A percentile compares a stretch with the other conserved stretches of the same genome.
phyloP scores from a whole-genome alignment of 2,888 invertebrate species.

The Branchipolynoe longqiensis region DNA sequence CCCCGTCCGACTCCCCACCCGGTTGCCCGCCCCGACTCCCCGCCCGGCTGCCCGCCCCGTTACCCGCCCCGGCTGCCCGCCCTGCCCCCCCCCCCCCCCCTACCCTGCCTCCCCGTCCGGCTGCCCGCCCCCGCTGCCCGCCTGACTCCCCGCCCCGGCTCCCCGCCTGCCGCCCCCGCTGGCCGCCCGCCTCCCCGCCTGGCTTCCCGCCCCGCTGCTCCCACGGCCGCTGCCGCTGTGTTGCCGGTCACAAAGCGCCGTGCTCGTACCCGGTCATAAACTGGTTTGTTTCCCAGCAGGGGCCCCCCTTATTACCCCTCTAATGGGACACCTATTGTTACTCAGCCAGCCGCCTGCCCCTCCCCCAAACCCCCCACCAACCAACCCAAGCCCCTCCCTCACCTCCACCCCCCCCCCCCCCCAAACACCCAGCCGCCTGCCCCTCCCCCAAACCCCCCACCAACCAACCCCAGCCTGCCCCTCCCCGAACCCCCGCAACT shows the following conservation, averaged over 20 bases:
- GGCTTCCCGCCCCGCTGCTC: neutral
- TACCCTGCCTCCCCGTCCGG: neutral
- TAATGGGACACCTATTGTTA: constrained; percentile 17
- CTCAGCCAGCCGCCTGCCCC: too few relatives aligned
- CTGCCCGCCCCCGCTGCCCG: neutral
- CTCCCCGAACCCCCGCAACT: too few relatives aligned
- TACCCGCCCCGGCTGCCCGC: neutral
- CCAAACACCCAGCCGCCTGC: neutral
- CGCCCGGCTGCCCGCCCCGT: neutral
- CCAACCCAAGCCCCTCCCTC: too few relatives aligned
- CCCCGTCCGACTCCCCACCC: neutral
- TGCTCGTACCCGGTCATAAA: constrained; percentile 23
- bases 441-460: neutral
- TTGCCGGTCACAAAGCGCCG: neutral
- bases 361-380: neutral
- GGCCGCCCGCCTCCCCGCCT: neutral
- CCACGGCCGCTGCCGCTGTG: neutral
- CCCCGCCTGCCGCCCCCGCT: neutral
- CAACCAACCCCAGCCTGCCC: too few relatives aligned
- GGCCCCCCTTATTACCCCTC: constrained; percentile 28
- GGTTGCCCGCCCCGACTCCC: neutral
- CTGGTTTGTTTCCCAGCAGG: constrained; percentile 45
- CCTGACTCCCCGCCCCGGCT: neutral
- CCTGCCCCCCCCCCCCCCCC: neutral
- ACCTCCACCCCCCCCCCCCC: too few relatives aligned